Base-by-base conservation (phyloP, 2,888 invertebrate genomes). In the Gasteruption jaculator region DNA sequence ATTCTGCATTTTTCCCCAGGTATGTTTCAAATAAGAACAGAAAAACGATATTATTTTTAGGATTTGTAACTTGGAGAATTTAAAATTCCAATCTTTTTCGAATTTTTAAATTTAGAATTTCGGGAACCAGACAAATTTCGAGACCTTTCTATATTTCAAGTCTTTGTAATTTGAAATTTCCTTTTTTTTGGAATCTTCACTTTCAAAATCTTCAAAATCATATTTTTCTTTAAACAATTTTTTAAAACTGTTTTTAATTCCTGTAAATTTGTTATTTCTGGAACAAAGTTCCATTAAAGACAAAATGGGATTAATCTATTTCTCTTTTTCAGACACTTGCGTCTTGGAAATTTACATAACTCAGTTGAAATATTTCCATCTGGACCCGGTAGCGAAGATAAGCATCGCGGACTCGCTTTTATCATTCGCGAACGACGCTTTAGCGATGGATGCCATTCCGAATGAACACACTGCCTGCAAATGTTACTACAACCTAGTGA, bases 321-420 rank as follows among this genome's bases (percentile, higher is more conserved):
- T 38, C 5, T 36, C 26, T 14, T 29, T 55, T 63, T 41, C 39
- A 63, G 63, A 65, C 43, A 60, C 65, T 14, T 68, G 70, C 22
- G 40, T 57, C 4, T 37, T 71, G 36, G 62, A 64, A 48, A 60
- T 66, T 33, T 63, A 61, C 40, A 42, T 63, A 15, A 49, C 53
- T 5, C 68, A 70, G 43, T 30, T 70, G 27, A 59, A 68, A 29
- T 45, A 50, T n/a, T 63, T 63, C 39, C 39, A 47, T 12, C 43
- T 60, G 4, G 67, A 68, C 45, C 53, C 58, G 20, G 47, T 66
- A 32, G 50, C 57, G 6, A 53, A 50, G 10, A 48, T 68, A 16
- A 54, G 58, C 25, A 53, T 66, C 12, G 48, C 60, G 3, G 43
- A 60, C 29, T 45, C 58, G 2, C 49, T 68, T 29, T 38, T 65